phyloP scores from a whole-genome alignment of 2,888 invertebrate genomes.

The Cheilosia soror region DNA sequence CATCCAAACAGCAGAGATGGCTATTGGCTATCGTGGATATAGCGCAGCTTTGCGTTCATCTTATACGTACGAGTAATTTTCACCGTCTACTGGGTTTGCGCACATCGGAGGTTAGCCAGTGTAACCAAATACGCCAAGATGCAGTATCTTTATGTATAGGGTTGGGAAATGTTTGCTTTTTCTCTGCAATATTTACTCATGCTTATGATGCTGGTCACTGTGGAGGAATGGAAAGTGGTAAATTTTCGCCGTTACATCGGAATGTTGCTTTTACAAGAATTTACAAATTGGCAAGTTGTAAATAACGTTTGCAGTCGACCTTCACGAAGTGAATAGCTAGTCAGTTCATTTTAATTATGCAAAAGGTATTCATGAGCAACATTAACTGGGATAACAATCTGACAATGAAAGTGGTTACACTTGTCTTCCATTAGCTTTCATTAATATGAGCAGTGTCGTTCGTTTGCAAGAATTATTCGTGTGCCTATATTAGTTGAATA shows the following conservation, averaged over 20 bases:
- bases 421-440: too few species aligned
- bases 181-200: slow-evolving; percentile 26
- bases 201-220: slow-evolving; percentile 17
- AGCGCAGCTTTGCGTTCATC: background rate
- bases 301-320: slow-evolving; percentile 35
- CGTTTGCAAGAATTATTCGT: too few species aligned
- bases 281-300: background rate
- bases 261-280: slow-evolving; percentile 52
- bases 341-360: background rate
- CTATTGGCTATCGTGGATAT: background rate
- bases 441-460: too few species aligned
- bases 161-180: slow-evolving; percentile 54
- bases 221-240: slow-evolving; percentile 64
- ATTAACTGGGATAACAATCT: background rate
- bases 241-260: slow-evolving; percentile 54
- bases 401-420: background rate
- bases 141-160: slow-evolving; percentile 25
- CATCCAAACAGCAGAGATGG: background rate
- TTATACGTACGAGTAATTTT: slow-evolving; percentile 41
- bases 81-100: slow-evolving; percentile 58
- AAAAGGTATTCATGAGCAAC: background rate
- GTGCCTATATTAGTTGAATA: too few species aligned
- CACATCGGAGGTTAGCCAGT: slow-evolving; percentile 56
- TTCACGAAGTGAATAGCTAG: slow-evolving; percentile 24
- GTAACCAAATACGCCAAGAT: slow-evolving; percentile 63